These are phyloP conservation scores for Aethes cnicana DNA, from an alignment of 2,888 invertebrate genomes.

Conservation along the genomic window DNA sequence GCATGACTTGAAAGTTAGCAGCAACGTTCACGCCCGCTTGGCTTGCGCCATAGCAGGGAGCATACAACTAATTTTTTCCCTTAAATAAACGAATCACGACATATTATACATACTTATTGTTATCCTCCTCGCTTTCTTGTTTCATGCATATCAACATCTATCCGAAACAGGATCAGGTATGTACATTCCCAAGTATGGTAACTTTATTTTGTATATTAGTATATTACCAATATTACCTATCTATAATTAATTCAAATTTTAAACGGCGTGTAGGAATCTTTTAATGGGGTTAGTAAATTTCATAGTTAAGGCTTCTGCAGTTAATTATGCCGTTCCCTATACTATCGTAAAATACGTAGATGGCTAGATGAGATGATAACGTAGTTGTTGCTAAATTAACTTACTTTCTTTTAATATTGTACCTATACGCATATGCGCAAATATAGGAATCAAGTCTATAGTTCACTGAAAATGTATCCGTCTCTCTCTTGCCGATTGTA, in stretches of 20 bases:
- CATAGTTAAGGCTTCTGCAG: constrained; percentile 44
- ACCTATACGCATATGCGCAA: constrained; percentile 34
- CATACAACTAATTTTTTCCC: constrained; percentile 1
- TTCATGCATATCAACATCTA: constrained; percentile 54
- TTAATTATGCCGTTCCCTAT: constrained; percentile 29
- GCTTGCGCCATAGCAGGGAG: constrained; percentile 13
- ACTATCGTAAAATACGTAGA: constrained; percentile 43
- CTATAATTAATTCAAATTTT: too few relatives aligned
- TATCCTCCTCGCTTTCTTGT: constrained; percentile 48
- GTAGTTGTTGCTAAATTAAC: constrained; percentile 44
- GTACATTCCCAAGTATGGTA: constrained; percentile 38
- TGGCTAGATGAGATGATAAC: constrained; percentile 45
- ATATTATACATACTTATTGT: too few relatives aligned
- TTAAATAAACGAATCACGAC: too few relatives aligned
- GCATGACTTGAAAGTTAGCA: constrained; percentile 58
- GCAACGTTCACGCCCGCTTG: constrained; percentile 35
- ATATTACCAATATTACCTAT: constrained; percentile 2
- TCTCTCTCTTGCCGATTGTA: constrained; percentile 14
- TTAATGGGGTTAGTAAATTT: constrained; percentile 45
- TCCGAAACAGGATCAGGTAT: constrained; percentile 69
- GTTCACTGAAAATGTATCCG: constrained; percentile 11
- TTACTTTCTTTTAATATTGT: constrained; percentile 37
- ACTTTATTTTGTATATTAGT: constrained; percentile 9
- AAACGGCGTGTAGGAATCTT: constrained; percentile 25
- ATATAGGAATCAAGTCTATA: background rate